Evolutionary conservation across 2,888 invertebrate genomes (phyloP).

Genomic region (Diplolepis rosae): DNA sequence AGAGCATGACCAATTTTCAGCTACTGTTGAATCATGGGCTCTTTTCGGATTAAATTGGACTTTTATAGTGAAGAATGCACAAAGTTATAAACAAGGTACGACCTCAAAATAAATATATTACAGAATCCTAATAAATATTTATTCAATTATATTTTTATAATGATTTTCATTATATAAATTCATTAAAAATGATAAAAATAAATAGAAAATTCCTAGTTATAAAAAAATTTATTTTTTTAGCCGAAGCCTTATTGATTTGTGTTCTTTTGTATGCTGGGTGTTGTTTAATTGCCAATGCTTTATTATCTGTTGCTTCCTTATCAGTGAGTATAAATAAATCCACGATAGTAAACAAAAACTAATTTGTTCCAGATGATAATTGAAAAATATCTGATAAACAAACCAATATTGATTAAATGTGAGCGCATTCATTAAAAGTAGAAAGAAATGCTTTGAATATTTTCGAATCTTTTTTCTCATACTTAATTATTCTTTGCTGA

Average conservation of each 20-base stretch:
- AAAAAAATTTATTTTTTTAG: constrained; percentile 53
- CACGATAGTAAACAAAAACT: not conserved
- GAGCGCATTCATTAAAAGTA: no score
- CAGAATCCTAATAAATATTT: not conserved
- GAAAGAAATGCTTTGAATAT: no score
- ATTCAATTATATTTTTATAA: no score
- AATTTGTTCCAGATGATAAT: no score
- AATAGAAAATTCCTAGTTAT: constrained; percentile 26
- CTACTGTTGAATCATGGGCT: constrained; percentile 60
- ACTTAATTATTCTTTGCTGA: not conserved
- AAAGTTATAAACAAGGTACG: constrained; percentile 44
- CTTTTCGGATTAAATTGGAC: constrained; percentile 68
- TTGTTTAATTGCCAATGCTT: constrained; percentile 62
- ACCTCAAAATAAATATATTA: not conserved
- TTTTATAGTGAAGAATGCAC: constrained; percentile 55
- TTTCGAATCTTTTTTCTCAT: not conserved
- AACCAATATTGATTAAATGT: no score
- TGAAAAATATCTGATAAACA: no score
- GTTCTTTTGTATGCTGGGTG: constrained; percentile 60
- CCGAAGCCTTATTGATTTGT: constrained; percentile 57
- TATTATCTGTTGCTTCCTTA: constrained; percentile 64
- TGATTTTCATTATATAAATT: no score
- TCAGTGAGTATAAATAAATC: constrained; percentile 57
- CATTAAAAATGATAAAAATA: not conserved
- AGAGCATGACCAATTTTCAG: constrained; percentile 58